Percentiles rank a stretch among this genome's conserved stretches.
These are phyloP conservation scores for Subacronicta megacephala DNA, from an alignment of 2,888 invertebrate species.

Conservation along the genomic window DNA sequence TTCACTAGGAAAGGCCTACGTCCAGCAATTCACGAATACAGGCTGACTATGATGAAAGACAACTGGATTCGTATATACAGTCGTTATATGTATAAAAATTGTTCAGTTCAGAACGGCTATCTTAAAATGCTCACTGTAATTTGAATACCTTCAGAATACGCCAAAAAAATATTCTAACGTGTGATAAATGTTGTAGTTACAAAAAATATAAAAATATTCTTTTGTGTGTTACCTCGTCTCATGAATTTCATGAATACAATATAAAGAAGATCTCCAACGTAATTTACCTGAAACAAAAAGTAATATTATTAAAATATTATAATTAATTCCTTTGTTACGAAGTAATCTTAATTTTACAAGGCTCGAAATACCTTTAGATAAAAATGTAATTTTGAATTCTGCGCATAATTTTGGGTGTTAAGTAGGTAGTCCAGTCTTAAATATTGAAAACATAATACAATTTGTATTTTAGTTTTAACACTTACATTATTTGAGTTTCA, in stretches of 20 bases:
- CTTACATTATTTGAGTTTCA: slow-evolving; percentile 9
- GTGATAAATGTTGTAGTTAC: slow-evolving; percentile 44
- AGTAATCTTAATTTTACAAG: slow-evolving; percentile 45
- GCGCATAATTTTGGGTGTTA: slow-evolving; percentile 6
- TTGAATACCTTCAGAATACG: slow-evolving; percentile 15
- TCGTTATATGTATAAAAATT: too few species aligned
- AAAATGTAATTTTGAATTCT: slow-evolving; percentile 22
- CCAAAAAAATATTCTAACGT: slow-evolving; percentile 18
- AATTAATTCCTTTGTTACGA: slow-evolving; percentile 53
- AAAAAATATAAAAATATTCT: slow-evolving; percentile 42
- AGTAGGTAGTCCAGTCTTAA: not conserved
- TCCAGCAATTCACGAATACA: too few species aligned
- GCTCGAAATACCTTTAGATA: slow-evolving; percentile 25
- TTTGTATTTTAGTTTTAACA: not conserved
- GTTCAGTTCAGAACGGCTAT: too few species aligned
- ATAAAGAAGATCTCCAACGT: slow-evolving; percentile 36
- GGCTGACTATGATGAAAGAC: too few species aligned
- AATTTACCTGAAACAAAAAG: slow-evolving; percentile 59
- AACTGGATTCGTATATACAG: too few species aligned
- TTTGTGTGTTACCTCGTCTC: slow-evolving; percentile 52
- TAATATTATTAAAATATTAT: slow-evolving; percentile 55
- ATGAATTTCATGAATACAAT: slow-evolving; percentile 55
- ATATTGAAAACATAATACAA: slow-evolving; percentile 10
- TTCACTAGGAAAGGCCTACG: too few species aligned
- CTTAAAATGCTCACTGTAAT: too few species aligned